Conservation (phyloP, 2,113 vertebrate species). For the Thamnaconus septentrionalis region DNA sequence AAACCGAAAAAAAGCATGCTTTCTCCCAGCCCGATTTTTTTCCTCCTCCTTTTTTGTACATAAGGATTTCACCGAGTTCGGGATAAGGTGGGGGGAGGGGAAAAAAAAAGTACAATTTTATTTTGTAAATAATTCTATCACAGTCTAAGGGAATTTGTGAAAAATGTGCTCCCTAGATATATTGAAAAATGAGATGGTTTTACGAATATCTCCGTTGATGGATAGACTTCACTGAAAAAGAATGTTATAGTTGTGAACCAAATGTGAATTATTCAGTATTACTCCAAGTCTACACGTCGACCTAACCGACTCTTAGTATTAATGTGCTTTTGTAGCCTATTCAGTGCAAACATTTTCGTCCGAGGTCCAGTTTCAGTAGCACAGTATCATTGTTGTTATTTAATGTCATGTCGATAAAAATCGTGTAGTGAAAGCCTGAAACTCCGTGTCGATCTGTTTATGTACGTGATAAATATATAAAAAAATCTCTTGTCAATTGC, state of each 20-base stretch:
- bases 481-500: conserved; percentile 88
- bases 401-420: conserved; percentile 98
- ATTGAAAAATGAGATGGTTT: conserved; percentile 82
- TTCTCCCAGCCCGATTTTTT: conserved; percentile 78
- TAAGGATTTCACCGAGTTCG: conserved; percentile 89
- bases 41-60: conserved; percentile 81
- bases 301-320: conserved; percentile 99
- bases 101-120: conserved; percentile 91
- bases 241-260: conserved; percentile 99
- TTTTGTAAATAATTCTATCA: conserved; percentile 98
- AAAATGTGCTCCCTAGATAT: conserved; percentile 94
- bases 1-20: conserved; percentile 79
- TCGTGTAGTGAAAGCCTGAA: conserved; percentile 99
- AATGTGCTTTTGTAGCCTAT: conserved; percentile 98
- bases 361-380: conserved; percentile 99
- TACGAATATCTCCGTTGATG: conserved; percentile 86
- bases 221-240: conserved; percentile 96
- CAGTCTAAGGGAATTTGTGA: conserved; percentile 91
- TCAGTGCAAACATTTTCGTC: conserved; percentile 98
- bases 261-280: conserved; percentile 99
- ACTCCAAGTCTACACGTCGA: conserved; percentile 98
- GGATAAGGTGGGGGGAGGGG: conserved; percentile 13
- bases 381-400: conserved; percentile 98
- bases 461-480: conserved; percentile 98
- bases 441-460: conserved; percentile 99